Conservation (phyloP, 2,888 invertebrate genomes). For the Lepidocyrtinus sp. region DNA sequence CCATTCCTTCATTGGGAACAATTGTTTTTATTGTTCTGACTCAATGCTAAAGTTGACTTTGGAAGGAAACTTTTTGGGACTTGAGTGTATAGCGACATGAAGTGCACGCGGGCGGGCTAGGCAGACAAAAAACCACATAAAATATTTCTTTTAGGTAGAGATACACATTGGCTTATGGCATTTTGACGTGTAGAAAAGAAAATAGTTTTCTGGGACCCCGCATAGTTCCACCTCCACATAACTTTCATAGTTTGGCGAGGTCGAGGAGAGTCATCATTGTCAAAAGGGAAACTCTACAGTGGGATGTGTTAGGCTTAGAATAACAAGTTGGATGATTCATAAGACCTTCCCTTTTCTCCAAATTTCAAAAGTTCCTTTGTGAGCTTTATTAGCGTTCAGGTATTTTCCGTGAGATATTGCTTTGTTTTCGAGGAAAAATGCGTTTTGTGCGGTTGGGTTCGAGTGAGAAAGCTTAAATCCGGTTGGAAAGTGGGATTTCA, state of each 20-base stretch:
- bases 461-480: too few species aligned
- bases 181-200: slow-evolving; percentile 8
- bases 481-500: too few species aligned
- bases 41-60: neutral
- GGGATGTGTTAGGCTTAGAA: slow-evolving; percentile 11
- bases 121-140: neutral
- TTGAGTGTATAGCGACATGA: neutral
- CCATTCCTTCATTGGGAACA: slow-evolving; percentile 1
- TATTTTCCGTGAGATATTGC: neutral
- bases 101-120: neutral
- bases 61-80: neutral
- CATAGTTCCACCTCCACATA: slow-evolving; percentile 9
- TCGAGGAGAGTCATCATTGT: slow-evolving; percentile 13
- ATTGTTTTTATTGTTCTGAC: neutral
- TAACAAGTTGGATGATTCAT: neutral
- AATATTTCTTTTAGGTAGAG: slow-evolving; percentile 11
- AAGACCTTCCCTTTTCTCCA: neutral
- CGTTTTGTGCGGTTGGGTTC: too few species aligned
- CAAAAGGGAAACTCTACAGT: neutral
- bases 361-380: too few species aligned
- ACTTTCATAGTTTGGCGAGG: slow-evolving; percentile 5
- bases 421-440: neutral
- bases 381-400: slow-evolving; percentile 3
- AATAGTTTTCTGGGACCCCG: neutral
- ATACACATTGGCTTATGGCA: neutral